These are phyloP conservation scores for Mythimna albipuncta DNA, from an alignment of 2,888 invertebrate species.

Conservation along the genomic window DNA sequence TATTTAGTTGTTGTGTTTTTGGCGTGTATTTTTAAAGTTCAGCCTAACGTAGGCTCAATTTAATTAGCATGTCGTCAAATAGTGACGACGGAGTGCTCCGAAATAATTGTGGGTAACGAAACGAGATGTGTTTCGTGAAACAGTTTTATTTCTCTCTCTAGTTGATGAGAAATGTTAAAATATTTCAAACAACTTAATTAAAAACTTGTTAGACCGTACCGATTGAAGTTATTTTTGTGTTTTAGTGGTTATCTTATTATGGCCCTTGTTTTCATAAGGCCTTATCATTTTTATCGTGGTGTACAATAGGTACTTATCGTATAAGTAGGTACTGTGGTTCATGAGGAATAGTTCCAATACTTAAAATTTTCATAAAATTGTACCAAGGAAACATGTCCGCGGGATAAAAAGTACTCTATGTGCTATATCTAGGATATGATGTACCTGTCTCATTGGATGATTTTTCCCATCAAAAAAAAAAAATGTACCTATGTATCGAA, in stretches of 20 bases:
- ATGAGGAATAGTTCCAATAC: too few relatives aligned
- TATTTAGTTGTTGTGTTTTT: conserved; percentile 18
- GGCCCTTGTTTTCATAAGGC: not conserved
- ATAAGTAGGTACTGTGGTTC: too few relatives aligned
- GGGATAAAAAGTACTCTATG: too few relatives aligned
- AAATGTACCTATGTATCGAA: too few relatives aligned
- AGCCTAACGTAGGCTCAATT: conserved; percentile 15
- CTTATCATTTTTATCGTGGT: not conserved
- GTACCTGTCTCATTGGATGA: too few relatives aligned
- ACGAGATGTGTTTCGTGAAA: conserved; percentile 17
- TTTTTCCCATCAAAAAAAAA: too few relatives aligned
- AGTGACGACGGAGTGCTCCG: conserved; percentile 14
- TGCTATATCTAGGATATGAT: too few relatives aligned
- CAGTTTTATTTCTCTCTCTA: not conserved
- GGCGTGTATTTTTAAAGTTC: conserved; percentile 11
- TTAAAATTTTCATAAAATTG: too few relatives aligned
- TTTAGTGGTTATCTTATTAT: not conserved
- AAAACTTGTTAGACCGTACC: not conserved
- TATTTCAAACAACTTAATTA: not conserved
- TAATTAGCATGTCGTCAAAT: conserved; percentile 33
- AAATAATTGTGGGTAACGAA: conserved; percentile 37
- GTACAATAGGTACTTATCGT: too few relatives aligned
- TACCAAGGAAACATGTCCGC: too few relatives aligned
- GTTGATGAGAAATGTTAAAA: conserved; percentile 3
- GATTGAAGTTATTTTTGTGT: not conserved